Percentiles rank a stretch among this genome's conserved stretches.
Evolutionary conservation across 35 echinoderm and acorn worm species (phyloP).

Genomic region (Ophiothrix spiculata): DNA sequence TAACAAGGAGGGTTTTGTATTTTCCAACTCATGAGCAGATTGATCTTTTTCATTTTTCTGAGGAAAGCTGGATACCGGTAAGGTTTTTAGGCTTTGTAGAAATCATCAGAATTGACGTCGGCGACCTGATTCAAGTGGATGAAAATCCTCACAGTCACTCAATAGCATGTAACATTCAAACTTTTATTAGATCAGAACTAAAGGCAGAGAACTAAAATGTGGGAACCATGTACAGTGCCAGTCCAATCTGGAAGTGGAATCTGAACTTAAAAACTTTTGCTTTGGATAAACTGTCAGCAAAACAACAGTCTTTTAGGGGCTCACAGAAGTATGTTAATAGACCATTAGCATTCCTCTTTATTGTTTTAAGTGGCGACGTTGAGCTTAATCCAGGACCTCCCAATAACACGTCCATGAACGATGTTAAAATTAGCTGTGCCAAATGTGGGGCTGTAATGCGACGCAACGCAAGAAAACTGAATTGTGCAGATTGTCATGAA

Average conservation of each 20-base stretch:
- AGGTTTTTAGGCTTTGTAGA: not conserved
- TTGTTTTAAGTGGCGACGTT: not conserved
- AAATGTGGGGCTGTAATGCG: not conserved
- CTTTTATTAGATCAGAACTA: not conserved
- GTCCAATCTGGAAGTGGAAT: not conserved
- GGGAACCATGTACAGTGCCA: not conserved
- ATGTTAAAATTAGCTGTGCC: not conserved
- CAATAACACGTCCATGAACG: not conserved
- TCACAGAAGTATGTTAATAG: not conserved
- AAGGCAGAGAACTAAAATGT: not conserved
- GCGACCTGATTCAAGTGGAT: not conserved
- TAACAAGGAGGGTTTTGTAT: not conserved
- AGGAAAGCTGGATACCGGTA: not conserved
- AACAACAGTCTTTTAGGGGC: not conserved
- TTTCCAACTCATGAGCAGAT: not conserved
- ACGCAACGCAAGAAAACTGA: not conserved
- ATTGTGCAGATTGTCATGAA: not conserved
- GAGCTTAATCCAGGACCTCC: not conserved
- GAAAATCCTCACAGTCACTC: not conserved
- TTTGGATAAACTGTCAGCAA: not conserved
- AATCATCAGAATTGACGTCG: not conserved
- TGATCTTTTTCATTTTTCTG: not conserved
- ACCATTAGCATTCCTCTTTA: not conserved
- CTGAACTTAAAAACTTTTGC: not conserved
- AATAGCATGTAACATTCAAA: not conserved